Evolutionary conservation across 2,888 invertebrate species (phyloP).

Genomic region (Parthenolecanium corni): DNA sequence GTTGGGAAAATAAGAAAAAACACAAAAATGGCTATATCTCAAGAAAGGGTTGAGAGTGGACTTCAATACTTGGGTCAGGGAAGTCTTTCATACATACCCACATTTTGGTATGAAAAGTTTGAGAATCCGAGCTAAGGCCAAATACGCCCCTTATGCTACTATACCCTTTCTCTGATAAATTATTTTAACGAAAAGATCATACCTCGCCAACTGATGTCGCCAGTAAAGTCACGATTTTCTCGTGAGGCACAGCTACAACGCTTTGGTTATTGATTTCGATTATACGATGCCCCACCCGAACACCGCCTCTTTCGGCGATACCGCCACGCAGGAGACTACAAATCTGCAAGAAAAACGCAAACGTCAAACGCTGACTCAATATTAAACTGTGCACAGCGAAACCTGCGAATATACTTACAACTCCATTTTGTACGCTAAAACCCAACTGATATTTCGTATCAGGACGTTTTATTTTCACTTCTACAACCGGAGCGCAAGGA

Average conservation of each 20-base stretch:
- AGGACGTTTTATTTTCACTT: conserved; percentile 96
- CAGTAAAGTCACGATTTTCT: conserved; percentile 95
- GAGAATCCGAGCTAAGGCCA: too few relatives aligned
- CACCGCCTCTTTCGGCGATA: conserved; percentile 97
- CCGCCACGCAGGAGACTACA: conserved; percentile 96
- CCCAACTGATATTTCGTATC: conserved; percentile 99
- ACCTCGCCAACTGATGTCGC: conserved; percentile 99
- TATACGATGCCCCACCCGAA: conserved; percentile 96
- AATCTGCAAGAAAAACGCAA: conserved; percentile 52
- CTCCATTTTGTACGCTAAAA: conserved; percentile 99
- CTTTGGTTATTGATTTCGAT: conserved; percentile 99
- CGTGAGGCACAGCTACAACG: conserved; percentile 98
- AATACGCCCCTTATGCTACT: too few relatives aligned
- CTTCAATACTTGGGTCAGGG: too few relatives aligned
- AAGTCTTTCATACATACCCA: too few relatives aligned
- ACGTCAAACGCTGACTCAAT: not conserved
- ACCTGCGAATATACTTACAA: conserved; percentile 49
- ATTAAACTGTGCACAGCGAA: not conserved
- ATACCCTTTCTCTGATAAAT: too few relatives aligned
- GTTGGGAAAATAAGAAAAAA: too few relatives aligned
- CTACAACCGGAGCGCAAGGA: conserved; percentile 98
- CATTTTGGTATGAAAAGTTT: too few relatives aligned
- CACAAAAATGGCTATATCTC: too few relatives aligned
- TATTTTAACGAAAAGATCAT: too few relatives aligned
- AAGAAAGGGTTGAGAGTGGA: too few relatives aligned